Percentiles rank a stretch among this genome's conserved stretches.
These are phyloP conservation scores for Aphelenchoides fujianensis DNA, from an alignment of 1,140 invertebrate species.

Conservation along the genomic window DNA sequence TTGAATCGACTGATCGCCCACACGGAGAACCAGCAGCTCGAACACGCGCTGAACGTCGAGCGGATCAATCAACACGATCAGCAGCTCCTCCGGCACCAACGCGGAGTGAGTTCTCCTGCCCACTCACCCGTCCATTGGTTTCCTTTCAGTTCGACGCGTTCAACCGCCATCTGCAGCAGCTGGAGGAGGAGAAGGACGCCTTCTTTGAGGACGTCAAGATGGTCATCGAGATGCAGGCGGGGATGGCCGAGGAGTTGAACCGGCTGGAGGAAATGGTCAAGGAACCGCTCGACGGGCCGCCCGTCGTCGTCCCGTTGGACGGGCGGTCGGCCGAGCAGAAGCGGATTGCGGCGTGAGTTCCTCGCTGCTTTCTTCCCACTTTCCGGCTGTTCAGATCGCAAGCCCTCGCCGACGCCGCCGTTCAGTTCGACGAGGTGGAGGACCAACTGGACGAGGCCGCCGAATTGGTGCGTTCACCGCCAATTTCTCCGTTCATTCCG, in stretches of 20 bases:
- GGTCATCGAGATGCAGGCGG: slow-evolving; percentile 1
- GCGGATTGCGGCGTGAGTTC: background rate
- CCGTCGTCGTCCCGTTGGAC: too few species aligned
- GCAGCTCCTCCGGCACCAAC: background rate
- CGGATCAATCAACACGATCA: background rate
- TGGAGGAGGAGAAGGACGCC: slow-evolving; percentile 3
- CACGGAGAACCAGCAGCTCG: background rate
- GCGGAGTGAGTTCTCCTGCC: background rate
- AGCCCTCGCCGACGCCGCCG: background rate
- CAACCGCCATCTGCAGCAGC: background rate
- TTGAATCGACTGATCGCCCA: background rate
- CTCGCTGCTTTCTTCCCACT: background rate
- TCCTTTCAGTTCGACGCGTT: slow-evolving; percentile 7
- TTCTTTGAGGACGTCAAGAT: slow-evolving; percentile 1
- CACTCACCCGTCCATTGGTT: too few species aligned
- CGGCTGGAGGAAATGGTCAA: slow-evolving; percentile 1
- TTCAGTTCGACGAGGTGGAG: slow-evolving; percentile 4
- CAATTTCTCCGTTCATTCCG: too few species aligned
- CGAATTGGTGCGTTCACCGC: background rate
- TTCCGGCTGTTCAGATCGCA: background rate
- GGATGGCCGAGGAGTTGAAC: background rate
- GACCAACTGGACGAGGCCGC: background rate
- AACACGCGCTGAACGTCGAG: background rate
- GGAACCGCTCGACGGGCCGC: background rate
- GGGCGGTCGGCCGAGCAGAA: background rate